Percentiles rank a stretch among this genome's conserved stretches.
Conservation (phyloP, 2,888 invertebrate genomes). For the Philopedon plagiatum region DNA sequence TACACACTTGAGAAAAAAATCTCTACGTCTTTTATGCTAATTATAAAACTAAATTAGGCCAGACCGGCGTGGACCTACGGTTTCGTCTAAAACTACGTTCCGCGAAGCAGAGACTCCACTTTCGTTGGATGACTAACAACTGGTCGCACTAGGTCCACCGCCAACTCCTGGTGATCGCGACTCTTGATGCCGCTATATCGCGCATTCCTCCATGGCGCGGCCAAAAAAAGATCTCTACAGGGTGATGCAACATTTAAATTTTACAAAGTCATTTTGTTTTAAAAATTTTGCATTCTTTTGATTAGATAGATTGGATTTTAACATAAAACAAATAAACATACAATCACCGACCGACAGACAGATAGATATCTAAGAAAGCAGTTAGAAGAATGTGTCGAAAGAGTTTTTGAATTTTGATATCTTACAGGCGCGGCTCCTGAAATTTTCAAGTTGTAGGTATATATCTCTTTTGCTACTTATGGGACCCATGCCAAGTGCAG, state of each 20-base stretch:
- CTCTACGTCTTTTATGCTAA: neutral
- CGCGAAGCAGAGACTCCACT: constrained; percentile 22
- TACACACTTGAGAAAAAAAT: too few relatives aligned
- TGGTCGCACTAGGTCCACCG: constrained; percentile 28
- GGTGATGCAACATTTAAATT: neutral
- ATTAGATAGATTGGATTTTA: too few relatives aligned
- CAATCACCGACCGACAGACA: too few relatives aligned
- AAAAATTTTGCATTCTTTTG: too few relatives aligned
- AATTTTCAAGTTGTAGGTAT: too few relatives aligned
- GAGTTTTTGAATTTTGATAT: too few relatives aligned
- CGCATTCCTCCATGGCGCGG: constrained; percentile 36
- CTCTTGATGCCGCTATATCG: constrained; percentile 31
- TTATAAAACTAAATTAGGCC: neutral
- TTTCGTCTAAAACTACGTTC: constrained; percentile 21
- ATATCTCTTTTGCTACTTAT: too few relatives aligned
- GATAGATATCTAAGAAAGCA: too few relatives aligned
- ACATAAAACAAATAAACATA: too few relatives aligned
- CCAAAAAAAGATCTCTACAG: constrained; percentile 41
- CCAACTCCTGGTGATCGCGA: constrained; percentile 25
- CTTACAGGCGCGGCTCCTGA: too few relatives aligned
- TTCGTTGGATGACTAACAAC: constrained; percentile 43
- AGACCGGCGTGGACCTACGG: constrained; percentile 11
- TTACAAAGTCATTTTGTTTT: neutral
- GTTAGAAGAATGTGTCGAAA: too few relatives aligned
- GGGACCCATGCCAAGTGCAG: too few relatives aligned